Percentiles rank a stretch among this genome's conserved stretches.
Conservation (phyloP, 2,888 invertebrate species). For the Lumbricus terrestris region DNA sequence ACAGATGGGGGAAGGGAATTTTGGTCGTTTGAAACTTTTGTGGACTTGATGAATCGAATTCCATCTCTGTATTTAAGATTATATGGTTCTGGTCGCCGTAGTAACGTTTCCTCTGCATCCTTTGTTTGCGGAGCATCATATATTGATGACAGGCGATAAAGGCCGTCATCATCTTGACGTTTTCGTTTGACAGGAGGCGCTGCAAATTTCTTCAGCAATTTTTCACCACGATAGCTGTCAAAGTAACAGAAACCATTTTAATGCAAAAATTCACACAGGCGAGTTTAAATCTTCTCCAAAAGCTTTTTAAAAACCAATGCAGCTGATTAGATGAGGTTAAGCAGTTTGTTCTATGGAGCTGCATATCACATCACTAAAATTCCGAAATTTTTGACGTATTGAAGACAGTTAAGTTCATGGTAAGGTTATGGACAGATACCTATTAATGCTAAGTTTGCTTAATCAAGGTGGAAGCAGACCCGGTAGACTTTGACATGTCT, state of each 20-base stretch:
- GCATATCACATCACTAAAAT: too few species aligned
- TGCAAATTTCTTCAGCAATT: constrained; percentile 40
- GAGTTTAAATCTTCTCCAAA: not conserved
- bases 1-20: not conserved
- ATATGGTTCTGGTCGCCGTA: constrained; percentile 48
- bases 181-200: constrained; percentile 28
- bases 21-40: not conserved
- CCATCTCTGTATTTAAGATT: constrained; percentile 40
- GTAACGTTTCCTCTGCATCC: constrained; percentile 49
- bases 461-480: too few species aligned
- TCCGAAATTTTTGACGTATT: too few species aligned
- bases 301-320: too few species aligned
- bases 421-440: too few species aligned
- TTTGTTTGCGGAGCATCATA: constrained; percentile 50
- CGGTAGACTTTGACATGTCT: too few species aligned
- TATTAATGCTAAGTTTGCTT: too few species aligned
- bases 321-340: too few species aligned
- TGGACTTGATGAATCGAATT: constrained; percentile 15
- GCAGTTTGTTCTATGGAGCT: too few species aligned
- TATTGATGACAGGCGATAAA: constrained; percentile 45
- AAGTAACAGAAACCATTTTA: not conserved
- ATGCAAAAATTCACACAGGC: not conserved
- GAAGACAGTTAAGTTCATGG: too few species aligned
- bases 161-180: constrained; percentile 39
- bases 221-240: constrained; percentile 49